Evolutionary conservation across 2,797 vertebrate genomes (phyloP), one percentile per base, ranked within the genome.

Genomic region (Orestias chungarensis): DNA sequence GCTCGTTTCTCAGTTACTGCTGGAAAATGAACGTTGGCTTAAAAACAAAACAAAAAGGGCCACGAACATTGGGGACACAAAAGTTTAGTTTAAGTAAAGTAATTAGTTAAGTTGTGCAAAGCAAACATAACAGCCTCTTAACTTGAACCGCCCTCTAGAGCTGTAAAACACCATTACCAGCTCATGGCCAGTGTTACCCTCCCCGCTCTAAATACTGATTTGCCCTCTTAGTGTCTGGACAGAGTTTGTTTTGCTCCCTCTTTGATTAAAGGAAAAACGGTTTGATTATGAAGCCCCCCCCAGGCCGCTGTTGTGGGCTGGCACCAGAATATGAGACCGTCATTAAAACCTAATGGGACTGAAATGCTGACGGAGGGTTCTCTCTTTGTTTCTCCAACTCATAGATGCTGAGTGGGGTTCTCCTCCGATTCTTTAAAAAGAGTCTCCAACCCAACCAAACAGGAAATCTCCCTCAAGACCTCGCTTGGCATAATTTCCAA

Each of bases 271-370:
- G 84, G 79, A 62, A 82, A 42, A 91, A 80, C 82, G 80, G 82
- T 87, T 82, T 87, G 79, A 87, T 91, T 88, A 91, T 81, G 76
- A 88, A 86, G 85, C 85, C 84, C 88, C 85, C 84, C 88, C 54
- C 71, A 73, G 79, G 79, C 85, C 75, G 62, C 77, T 65, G 81
- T 87, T 84, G 38, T 66, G 83, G 83, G 83, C 74, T 87, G 82
- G 78, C 81, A 82, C 82, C 83, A 83, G 87, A 84, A 89, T 88
- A 89, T 87, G 77, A 87, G 80, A 86, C 81, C 82, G 82, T 91
- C 92, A 92, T 91, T 92, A 93, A 92, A 90, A 86, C 80, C 89
- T 89, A 91, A 91, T 89, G 87, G 88, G 82, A 91, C 81, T 83
- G 86, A 90, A 89, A 68, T 89, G 87, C 86, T 89, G 88, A 86